Evolutionary conservation across 2,797 vertebrate genomes (phyloP).

Genomic region (Potorous gilbertii): DNA sequence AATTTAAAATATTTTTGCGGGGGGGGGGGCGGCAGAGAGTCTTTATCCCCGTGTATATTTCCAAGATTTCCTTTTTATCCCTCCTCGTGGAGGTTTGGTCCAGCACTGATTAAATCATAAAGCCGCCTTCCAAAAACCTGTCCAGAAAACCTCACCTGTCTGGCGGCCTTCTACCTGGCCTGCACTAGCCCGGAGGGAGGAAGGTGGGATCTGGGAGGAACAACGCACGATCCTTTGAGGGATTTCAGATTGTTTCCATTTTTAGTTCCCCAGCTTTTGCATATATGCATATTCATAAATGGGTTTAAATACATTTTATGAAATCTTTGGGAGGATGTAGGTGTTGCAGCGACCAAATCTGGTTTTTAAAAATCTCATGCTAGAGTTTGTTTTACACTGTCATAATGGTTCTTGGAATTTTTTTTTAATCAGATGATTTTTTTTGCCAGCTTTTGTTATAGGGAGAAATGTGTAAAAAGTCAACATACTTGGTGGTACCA

Average conservation of each 20-base stretch:
- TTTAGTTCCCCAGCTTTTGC: slow-evolving; percentile 60
- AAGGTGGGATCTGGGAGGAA: slow-evolving; percentile 35
- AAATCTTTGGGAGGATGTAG: slow-evolving; percentile 46
- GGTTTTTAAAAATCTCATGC: slow-evolving; percentile 45
- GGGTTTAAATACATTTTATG: background rate
- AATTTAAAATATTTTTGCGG: background rate
- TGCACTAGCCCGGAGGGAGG: background rate
- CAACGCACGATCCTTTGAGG: slow-evolving; percentile 46
- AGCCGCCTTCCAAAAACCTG: background rate
- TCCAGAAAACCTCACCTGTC: slow-evolving; percentile 34
- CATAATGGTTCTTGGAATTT: slow-evolving; percentile 31
- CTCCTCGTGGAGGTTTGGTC: background rate
- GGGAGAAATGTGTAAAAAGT: background rate
- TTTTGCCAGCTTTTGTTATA: background rate
- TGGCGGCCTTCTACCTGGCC: slow-evolving; percentile 14
- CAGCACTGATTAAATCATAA: slow-evolving; percentile 29
- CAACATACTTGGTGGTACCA: slow-evolving; percentile 47
- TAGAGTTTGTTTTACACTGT: slow-evolving; percentile 6
- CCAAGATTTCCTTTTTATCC: background rate
- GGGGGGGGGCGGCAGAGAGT: background rate
- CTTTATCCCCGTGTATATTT: background rate
- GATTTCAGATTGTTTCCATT: slow-evolving; percentile 57
- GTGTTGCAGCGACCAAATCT: slow-evolving; percentile 37
- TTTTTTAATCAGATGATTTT: slow-evolving; percentile 6
- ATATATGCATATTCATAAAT: slow-evolving; percentile 72